Conservation (phyloP, 2,888 invertebrate species). For the Coelogynopora nodosa region DNA sequence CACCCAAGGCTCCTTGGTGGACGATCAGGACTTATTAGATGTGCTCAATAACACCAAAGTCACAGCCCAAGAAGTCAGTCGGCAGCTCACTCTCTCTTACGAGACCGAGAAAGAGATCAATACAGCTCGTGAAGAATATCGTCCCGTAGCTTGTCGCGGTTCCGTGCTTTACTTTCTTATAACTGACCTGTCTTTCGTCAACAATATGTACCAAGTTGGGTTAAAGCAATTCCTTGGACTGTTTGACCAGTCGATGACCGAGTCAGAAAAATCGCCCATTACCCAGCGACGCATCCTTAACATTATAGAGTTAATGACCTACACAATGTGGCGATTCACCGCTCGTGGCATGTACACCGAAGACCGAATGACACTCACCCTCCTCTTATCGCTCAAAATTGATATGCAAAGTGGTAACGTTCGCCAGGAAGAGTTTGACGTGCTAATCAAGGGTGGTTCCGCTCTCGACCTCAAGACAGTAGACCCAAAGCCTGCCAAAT, state of each 20-base stretch:
- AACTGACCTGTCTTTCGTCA: slow-evolving; percentile 93
- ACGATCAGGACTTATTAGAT: slow-evolving; percentile 87
- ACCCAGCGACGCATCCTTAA: slow-evolving; percentile 75
- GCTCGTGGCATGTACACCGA: slow-evolving; percentile 84
- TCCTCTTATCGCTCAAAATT: slow-evolving; percentile 90
- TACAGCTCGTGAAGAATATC: slow-evolving; percentile 85
- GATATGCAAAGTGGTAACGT: slow-evolving; percentile 78
- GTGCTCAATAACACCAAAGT: slow-evolving; percentile 80
- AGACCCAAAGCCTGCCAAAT: slow-evolving; percentile 62
- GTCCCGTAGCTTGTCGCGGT: slow-evolving; percentile 87
- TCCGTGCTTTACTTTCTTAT: slow-evolving; percentile 90
- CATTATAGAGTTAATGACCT: slow-evolving; percentile 81
- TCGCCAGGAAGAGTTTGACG: slow-evolving; percentile 84
- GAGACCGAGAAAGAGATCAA: slow-evolving; percentile 68
- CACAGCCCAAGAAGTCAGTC: slow-evolving; percentile 72
- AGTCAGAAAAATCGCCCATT: slow-evolving; percentile 73
- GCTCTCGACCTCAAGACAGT: slow-evolving; percentile 62
- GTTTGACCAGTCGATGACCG: slow-evolving; percentile 84
- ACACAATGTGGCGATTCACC: slow-evolving; percentile 86
- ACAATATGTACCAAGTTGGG: slow-evolving; percentile 93
- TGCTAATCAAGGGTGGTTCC: slow-evolving; percentile 77
- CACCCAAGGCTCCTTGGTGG: slow-evolving; percentile 82
- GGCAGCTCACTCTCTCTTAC: slow-evolving; percentile 68
- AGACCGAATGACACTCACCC: slow-evolving; percentile 84
- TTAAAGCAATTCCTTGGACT: slow-evolving; percentile 86